Base-by-base conservation (phyloP, 2,888 invertebrate genomes). In the Parthenolecanium corni region DNA sequence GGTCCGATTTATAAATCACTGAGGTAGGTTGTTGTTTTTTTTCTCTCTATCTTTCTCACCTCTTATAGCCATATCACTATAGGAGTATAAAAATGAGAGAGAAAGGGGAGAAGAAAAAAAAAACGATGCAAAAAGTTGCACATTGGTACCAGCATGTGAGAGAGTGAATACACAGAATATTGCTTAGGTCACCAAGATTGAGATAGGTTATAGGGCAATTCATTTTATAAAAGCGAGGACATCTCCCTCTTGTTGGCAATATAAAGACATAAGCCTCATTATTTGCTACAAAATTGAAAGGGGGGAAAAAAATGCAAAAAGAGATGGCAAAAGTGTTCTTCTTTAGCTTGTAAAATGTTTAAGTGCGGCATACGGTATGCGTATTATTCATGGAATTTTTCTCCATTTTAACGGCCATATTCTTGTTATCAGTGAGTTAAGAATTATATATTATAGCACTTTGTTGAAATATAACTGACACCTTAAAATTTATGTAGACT, bases 161-260 rank as follows among this genome's bases (percentile, higher is more conserved):
- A 31, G 31, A 31, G 31, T 31, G 31, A 31, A 4, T 31, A 31
- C 4, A 31, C 31, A 31, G 5, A 57, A 46, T 54, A 54, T 54
- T 54, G 5, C 54, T 40, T 47, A 57, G 57, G 57, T 57, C 57
- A 57, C 57, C 57, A 57, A 57, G 57, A 57, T 57, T 57, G 57
- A 57, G 57, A 57, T 57, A 57, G 57, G 57, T 57, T 57, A 57
- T 57, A 57, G 57, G 57, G 57, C 57, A 57, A 57, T 57, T 57
- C 57, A 57, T 57, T 57, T 57, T 57, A 31, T 31, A 46, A 57
- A 47, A 57, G 57, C 57, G 57, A 57, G 57, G 57, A 57, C 57
- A 57, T 57, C 57, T 57, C 57, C 46, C 57, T 47, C 57, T 31
- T 57, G 47, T 57, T 57, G 57, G 47, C n/a, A n/a, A n/a, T 47